Conservation (phyloP, 2,797 vertebrate species). For the Acridotheres tristis region DNA sequence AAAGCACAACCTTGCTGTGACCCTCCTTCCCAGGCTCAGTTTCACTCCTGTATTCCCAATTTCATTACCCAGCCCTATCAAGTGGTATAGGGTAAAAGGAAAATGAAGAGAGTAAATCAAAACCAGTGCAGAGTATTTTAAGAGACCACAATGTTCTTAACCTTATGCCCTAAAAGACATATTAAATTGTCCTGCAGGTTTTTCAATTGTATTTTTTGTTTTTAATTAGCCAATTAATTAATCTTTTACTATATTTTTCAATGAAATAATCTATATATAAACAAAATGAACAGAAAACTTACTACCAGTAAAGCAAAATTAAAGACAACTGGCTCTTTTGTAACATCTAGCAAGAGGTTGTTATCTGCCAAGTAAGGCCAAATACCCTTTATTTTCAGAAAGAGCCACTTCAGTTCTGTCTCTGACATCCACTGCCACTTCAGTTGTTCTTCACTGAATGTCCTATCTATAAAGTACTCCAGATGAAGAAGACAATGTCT, state of each 20-base stretch:
- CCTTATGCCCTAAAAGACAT: not conserved
- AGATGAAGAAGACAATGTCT: not conserved
- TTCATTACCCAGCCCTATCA: not conserved
- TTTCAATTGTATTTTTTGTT: not conserved
- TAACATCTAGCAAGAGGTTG: not conserved
- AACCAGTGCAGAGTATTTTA: not conserved
- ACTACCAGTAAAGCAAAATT: not conserved
- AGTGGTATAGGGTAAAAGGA: not conserved
- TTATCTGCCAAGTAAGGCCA: not conserved
- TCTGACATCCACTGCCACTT: not conserved
- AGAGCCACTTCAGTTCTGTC: not conserved
- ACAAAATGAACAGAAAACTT: not conserved
- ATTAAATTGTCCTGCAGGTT: not conserved
- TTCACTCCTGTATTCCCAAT: not conserved
- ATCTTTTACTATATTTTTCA: not conserved
- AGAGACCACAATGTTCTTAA: not conserved
- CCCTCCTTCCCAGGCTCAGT: not conserved
- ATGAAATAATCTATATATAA: not conserved
- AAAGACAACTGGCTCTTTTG: not conserved
- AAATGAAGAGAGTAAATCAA: not conserved
- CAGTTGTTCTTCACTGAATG: not conserved
- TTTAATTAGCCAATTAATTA: not conserved
- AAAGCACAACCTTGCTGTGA: fast-evolving
- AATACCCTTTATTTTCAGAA: not conserved
- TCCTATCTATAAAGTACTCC: not conserved